Percentiles rank a stretch among this genome's conserved stretches.
These are phyloP conservation scores for Callocephalon fimbriatum DNA, from an alignment of 2,113 vertebrate genomes.

Conservation along the genomic window DNA sequence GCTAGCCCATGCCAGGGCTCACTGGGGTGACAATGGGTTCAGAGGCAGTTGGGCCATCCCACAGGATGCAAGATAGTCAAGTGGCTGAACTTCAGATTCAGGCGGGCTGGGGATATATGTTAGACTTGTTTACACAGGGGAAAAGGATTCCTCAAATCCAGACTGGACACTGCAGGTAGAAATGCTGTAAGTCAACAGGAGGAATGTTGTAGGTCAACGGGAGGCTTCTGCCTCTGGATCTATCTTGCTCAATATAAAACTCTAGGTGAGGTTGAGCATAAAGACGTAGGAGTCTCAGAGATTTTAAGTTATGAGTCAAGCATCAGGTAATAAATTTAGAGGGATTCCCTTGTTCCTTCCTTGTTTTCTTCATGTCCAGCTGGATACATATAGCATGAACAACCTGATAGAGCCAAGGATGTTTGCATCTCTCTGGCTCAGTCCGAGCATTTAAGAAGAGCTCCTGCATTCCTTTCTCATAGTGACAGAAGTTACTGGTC, in stretches of 20 bases:
- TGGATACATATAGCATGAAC: not conserved
- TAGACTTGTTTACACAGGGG: not conserved
- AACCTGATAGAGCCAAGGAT: not conserved
- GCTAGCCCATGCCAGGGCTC: not conserved
- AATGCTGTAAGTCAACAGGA: not conserved
- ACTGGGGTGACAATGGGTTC: rapidly evolving
- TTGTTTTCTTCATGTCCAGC: not conserved
- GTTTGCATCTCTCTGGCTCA: not conserved
- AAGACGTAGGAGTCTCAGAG: not conserved
- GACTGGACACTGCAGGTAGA: not conserved
- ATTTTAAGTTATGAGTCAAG: not conserved
- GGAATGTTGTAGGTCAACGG: not conserved
- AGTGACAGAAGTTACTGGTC: not conserved
- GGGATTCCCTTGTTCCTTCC: not conserved
- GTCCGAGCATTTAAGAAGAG: not conserved
- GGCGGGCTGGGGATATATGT: not conserved
- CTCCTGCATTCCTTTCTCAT: not conserved
- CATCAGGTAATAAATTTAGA: not conserved
- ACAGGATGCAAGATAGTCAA: not conserved
- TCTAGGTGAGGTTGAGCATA: not conserved
- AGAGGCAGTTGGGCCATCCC: not conserved
- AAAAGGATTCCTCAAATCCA: not conserved
- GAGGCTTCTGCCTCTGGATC: not conserved
- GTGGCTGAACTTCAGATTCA: not conserved
- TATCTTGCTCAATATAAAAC: not conserved